phyloP scores from a whole-genome alignment of 2,888 invertebrate species.

The Hermaeophaga mercurialis region DNA sequence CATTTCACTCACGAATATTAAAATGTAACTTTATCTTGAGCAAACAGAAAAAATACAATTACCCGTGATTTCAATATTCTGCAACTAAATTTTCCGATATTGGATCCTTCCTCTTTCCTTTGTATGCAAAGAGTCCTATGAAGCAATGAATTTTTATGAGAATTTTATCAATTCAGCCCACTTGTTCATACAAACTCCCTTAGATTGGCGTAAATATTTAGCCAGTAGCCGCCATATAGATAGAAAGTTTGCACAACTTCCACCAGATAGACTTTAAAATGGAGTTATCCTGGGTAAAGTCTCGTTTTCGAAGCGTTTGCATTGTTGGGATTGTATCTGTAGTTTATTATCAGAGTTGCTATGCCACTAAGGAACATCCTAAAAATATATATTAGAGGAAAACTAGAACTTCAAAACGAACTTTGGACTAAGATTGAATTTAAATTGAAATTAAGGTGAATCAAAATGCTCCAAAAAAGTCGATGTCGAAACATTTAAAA shows the following conservation, averaged over 20 bases:
- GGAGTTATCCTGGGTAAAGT: conserved; percentile 1
- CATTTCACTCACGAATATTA: too few relatives aligned
- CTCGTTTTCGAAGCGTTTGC: conserved; percentile 8
- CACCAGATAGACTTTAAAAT: conserved; percentile 14
- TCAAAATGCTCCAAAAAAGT: too few relatives aligned
- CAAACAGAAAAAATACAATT: too few relatives aligned
- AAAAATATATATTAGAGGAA: conserved; percentile 6
- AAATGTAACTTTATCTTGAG: too few relatives aligned
- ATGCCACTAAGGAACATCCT: conserved; percentile 1
- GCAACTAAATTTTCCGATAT: too few relatives aligned
- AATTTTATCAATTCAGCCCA: conserved; percentile 13
- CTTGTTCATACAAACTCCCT: conserved; percentile 11
- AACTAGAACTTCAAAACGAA: background rate
- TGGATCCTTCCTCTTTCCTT: too few relatives aligned
- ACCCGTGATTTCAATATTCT: too few relatives aligned
- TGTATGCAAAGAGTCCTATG: too few relatives aligned
- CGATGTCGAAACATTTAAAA: too few relatives aligned
- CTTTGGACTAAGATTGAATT: background rate
- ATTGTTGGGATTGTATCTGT: background rate
- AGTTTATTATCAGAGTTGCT: conserved; percentile 3
- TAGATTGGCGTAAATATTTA: conserved; percentile 17
- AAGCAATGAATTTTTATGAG: conserved; percentile 11
- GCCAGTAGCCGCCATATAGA: conserved; percentile 9
- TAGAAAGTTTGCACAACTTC: conserved; percentile 17
- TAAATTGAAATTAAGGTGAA: background rate